phyloP scores from a whole-genome alignment of 2,113 vertebrate species.

The Egretta garzetta region DNA sequence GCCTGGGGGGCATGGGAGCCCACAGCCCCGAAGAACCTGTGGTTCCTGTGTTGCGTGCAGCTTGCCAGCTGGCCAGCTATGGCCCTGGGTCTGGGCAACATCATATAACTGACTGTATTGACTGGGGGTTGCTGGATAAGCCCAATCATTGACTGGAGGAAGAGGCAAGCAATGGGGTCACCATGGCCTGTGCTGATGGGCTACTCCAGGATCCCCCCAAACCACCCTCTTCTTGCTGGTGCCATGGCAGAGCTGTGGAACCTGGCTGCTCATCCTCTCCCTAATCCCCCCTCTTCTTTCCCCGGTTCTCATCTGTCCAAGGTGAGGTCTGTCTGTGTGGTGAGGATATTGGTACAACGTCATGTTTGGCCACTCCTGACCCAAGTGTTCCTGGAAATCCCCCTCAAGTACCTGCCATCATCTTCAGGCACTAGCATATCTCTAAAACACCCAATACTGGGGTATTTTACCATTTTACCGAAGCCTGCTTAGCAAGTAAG shows the following conservation, averaged over 20 bases:
- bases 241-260: background rate
- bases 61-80: background rate
- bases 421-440: background rate
- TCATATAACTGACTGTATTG: background rate
- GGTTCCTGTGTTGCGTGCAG: background rate
- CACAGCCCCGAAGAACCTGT: background rate
- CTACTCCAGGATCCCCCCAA: background rate
- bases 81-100: background rate
- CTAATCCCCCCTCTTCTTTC: background rate
- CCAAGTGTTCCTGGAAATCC: background rate
- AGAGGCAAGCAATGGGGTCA: background rate
- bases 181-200: background rate
- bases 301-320: background rate
- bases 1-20: background rate
- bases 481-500: background rate
- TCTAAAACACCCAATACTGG: background rate
- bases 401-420: background rate
- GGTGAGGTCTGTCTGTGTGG: background rate
- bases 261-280: background rate
- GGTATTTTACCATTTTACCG: background rate
- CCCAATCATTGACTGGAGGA: rapidly evolving
- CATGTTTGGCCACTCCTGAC: background rate
- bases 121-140: background rate
- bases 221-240: background rate
- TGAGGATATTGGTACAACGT: background rate